Conservation (phyloP, 2,888 invertebrate species). For the Caenorhabditis macrosperma region DNA sequence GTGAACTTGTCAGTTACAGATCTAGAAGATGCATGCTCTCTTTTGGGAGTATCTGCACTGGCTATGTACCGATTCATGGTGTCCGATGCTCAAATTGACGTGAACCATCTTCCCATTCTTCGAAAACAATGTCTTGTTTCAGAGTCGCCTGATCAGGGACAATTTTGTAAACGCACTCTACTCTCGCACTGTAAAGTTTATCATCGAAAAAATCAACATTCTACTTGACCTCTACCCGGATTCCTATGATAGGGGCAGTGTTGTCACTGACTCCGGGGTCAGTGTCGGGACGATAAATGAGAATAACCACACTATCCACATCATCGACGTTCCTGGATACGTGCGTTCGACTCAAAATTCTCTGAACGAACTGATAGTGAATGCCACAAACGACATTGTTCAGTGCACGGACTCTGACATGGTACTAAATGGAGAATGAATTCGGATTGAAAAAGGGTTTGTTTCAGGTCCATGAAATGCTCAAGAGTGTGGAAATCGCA, state of each 20-base stretch:
- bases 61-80: slow-evolving; percentile 62
- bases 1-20: slow-evolving; percentile 34
- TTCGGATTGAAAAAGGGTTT: background rate
- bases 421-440: slow-evolving; percentile 1
- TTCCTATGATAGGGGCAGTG: slow-evolving; percentile 51
- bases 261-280: slow-evolving; percentile 61
- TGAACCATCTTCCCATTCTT: background rate
- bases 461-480: slow-evolving; percentile 40
- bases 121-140: slow-evolving; percentile 5
- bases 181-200: slow-evolving; percentile 52
- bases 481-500: slow-evolving; percentile 34
- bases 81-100: slow-evolving; percentile 45
- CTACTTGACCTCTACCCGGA: slow-evolving; percentile 53
- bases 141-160: slow-evolving; percentile 58
- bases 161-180: slow-evolving; percentile 59
- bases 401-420: slow-evolving; percentile 59
- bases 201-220: slow-evolving; percentile 57
- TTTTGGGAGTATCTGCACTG: slow-evolving; percentile 60
- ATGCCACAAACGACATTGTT: slow-evolving; percentile 62
- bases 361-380: slow-evolving; percentile 61
- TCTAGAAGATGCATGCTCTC: slow-evolving; percentile 61
- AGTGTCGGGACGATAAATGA: slow-evolving; percentile 53
- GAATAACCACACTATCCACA: slow-evolving; percentile 49
- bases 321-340: slow-evolving; percentile 65
- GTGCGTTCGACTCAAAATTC: slow-evolving; percentile 57